These are phyloP conservation scores for Phaedon cochleariae DNA, from an alignment of 2,888 invertebrate genomes.

Conservation along the genomic window DNA sequence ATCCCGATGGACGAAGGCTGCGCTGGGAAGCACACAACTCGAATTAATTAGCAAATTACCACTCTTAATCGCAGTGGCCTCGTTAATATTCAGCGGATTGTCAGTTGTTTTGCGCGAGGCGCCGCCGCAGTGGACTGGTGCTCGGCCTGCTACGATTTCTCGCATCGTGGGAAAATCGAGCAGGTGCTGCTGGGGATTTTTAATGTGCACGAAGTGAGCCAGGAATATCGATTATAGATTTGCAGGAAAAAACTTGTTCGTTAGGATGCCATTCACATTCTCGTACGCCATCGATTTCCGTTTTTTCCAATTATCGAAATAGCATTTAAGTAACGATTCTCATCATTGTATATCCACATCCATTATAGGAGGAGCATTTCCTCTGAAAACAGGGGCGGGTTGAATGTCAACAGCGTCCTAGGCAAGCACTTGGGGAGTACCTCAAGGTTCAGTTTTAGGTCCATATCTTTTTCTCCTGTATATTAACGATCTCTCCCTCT, in stretches of 20 bases:
- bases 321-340: no score
- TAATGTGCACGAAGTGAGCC: background rate
- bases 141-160: constrained; percentile 23
- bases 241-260: background rate
- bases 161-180: constrained; percentile 57
- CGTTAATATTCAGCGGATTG: constrained; percentile 54
- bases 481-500: no score
- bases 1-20: constrained; percentile 21
- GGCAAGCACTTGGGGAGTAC: no score
- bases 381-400: no score
- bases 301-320: background rate
- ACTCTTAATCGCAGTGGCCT: constrained; percentile 50
- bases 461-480: no score
- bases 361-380: no score
- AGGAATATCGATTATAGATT: background rate
- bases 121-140: constrained; percentile 42
- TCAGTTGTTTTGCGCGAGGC: constrained; percentile 51
- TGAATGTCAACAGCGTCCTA: no score
- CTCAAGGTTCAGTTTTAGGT: no score
- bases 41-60: constrained; percentile 57
- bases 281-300: background rate
- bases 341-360: no score
- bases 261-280: background rate
- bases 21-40: constrained; percentile 35
- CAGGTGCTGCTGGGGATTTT: constrained; percentile 51